phyloP scores from a whole-genome alignment of 2,113 vertebrate species.

The Rattus norvegicus region GRCr8 NC_086020.1:56768001-56768500 shows the following conservation, averaged over 20 bases:
- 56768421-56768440: not conserved
- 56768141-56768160: not conserved
- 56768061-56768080: not conserved
- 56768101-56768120: not conserved
- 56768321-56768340: not conserved
- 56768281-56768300: not conserved
- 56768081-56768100: not conserved
- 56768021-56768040: not conserved
- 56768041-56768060: not conserved
- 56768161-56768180: not conserved
- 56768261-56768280: not conserved
- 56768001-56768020: not conserved
- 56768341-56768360: not conserved
- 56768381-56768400: not conserved
- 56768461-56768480: not conserved
- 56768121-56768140: not conserved
- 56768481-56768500: not conserved
- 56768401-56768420: not conserved
- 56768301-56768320: not conserved
- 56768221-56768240: not conserved
- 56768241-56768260: not conserved
- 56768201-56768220: not conserved
- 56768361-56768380: not conserved
- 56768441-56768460: not conserved
- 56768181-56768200: not conserved